Evolutionary conservation across 2,888 invertebrate species (phyloP), one percentile per base, ranked within the genome.

Genomic region (Diloba caeruleocephala): DNA sequence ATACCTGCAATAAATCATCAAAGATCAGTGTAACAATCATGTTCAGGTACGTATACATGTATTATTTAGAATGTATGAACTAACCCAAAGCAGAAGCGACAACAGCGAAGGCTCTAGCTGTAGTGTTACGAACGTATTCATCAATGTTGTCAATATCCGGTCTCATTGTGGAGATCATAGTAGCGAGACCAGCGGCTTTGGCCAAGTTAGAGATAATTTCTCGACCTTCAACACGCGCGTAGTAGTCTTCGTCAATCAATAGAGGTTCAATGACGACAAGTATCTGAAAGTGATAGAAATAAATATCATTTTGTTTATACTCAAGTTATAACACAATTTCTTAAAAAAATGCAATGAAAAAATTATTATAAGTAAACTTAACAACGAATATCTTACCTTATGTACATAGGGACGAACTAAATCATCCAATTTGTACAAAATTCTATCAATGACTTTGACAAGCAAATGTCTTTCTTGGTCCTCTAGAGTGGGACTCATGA

Each of bases 81-180:
- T 17, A 77, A 93, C 99, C 99, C 58, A 99, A 94, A 48, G 99
- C 99, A 1, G 99, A 99, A 1, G 99, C 99, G 0, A 99, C 99
- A 0, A 99, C 99, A n/a, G 99, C 99, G 89, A 99, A 99, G 0
- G 99, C 99, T 78, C 99, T 95, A 3, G 99, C 99, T 0, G 99
- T 99, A 0, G 99, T 99, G 88, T 99, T 99, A 83, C 99, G 95
- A 28, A 99, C 99, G 82, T 99, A 99, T 91, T 99, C 99, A 88
- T 99, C 99, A 77, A 99, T 99, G 85, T 99, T 99, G 90, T 99
- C 99, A 77, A 99, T 99, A 93, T 99, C 99, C 0, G 99, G 99
- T 84, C 99, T 95, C 99, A 99, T 99, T 0, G 99, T 99, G 3
- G 99, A 99, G 80, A 99, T 99, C 99, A 99, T 99, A 9, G 99